These are phyloP conservation scores for Eupeodes corollae DNA, from an alignment of 1,140 invertebrate species.

Conservation along the genomic window DNA sequence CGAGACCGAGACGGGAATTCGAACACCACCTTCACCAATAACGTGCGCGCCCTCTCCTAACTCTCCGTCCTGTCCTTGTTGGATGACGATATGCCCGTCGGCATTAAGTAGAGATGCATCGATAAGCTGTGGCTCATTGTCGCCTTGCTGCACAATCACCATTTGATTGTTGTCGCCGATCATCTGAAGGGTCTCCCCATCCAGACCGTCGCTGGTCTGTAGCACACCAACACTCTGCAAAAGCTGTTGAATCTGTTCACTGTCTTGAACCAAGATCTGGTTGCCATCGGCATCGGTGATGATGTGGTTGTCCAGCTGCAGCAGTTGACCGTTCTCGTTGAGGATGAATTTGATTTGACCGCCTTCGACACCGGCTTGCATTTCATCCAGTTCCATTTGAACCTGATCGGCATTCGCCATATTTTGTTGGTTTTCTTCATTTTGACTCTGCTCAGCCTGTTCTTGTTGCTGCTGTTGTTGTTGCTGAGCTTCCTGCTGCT, in stretches of 20 bases:
- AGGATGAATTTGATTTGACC: constrained; percentile 37
- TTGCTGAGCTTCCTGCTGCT: constrained; percentile 4
- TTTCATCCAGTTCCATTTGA: constrained; percentile 36
- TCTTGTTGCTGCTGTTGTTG: neutral
- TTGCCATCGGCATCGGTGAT: constrained; percentile 36
- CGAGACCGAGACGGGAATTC: constrained; percentile 34
- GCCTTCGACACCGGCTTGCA: constrained; percentile 34
- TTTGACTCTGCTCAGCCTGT: neutral
- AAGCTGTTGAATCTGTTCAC: constrained; percentile 35
- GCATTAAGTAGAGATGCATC: constrained; percentile 34
- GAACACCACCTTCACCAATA: constrained; percentile 34
- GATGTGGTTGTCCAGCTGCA: constrained; percentile 36
- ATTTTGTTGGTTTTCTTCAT: neutral
- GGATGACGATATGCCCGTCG: constrained; percentile 34
- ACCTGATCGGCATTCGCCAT: constrained; percentile 21
- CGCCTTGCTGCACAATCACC: constrained; percentile 35
- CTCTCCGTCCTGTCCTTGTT: constrained; percentile 31
- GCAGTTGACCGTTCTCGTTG: constrained; percentile 33
- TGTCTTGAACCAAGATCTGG: constrained; percentile 36
- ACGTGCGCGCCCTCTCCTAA: constrained; percentile 30
- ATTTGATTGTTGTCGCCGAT: constrained; percentile 36
- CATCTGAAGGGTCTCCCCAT: constrained; percentile 36
- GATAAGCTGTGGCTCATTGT: constrained; percentile 35
- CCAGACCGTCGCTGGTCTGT: constrained; percentile 32
- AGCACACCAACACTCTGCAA: constrained; percentile 35